Conservation (phyloP, 2,113 vertebrate genomes). For the Poeciliopsis turrubarensis region DNA sequence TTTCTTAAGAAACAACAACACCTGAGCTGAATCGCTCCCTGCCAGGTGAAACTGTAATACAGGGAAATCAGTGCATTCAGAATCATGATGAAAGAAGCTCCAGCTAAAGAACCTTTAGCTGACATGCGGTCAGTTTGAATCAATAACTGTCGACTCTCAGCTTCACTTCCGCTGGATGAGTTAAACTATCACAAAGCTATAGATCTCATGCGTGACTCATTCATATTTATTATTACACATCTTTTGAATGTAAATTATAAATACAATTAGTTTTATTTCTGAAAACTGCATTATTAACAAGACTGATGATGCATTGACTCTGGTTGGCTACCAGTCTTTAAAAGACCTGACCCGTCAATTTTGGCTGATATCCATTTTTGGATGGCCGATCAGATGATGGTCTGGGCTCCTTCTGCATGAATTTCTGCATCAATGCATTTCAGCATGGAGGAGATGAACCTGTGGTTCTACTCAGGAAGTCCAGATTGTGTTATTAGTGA, state of each 20-base stretch:
- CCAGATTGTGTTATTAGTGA: no score
- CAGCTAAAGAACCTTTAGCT: slow-evolving; percentile 2
- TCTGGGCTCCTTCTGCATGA: no score
- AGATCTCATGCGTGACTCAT: not conserved
- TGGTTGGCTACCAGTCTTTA: no score
- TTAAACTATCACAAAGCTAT: slow-evolving; percentile 10
- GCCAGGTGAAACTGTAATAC: slow-evolving; percentile 48
- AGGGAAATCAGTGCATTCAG: slow-evolving; percentile 13
- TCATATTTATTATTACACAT: no score
- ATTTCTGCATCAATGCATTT: not conserved
- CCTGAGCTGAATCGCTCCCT: slow-evolving; percentile 61
- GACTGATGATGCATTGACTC: no score
- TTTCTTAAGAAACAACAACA: slow-evolving; percentile 18
- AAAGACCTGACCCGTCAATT: no score
- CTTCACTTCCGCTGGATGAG: slow-evolving; percentile 5
- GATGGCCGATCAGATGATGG: not conserved
- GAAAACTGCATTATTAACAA: no score
- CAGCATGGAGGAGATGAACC: no score
- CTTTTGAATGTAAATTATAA: no score
- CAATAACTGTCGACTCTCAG: not conserved
- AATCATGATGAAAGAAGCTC: slow-evolving; percentile 43
- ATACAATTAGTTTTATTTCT: no score
- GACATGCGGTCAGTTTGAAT: slow-evolving; percentile 22
- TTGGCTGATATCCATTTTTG: no score
- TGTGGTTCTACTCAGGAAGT: not conserved